phyloP scores from a whole-genome alignment of 2,888 invertebrate species.

The Podotricha telesiphe region DNA sequence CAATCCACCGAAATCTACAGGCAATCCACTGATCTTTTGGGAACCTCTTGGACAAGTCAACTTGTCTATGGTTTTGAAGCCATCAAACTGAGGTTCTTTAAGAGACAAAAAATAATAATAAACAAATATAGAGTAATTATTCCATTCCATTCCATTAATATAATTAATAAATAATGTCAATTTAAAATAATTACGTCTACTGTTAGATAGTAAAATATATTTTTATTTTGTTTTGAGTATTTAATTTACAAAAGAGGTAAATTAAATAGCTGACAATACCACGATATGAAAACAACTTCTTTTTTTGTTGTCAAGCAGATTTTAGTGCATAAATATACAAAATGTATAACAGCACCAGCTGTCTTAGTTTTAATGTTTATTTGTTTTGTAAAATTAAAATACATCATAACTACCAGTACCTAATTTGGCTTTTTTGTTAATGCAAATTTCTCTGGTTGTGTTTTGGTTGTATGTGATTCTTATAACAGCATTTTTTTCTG shows the following conservation, averaged over 20 bases:
- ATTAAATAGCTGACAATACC: background rate
- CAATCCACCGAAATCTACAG: constrained; percentile 82
- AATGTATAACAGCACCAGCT: constrained; percentile 31
- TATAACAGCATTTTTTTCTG: too few species aligned
- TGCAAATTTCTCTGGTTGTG: too few species aligned
- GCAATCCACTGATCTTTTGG: constrained; percentile 79
- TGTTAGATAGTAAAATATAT: background rate
- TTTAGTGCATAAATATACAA: constrained; percentile 31
- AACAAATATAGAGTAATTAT: constrained; percentile 12
- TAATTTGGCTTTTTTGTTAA: too few species aligned
- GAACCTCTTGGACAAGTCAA: constrained; percentile 66
- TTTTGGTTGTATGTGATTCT: too few species aligned
- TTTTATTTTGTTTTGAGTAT: background rate
- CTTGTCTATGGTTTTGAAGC: constrained; percentile 74
- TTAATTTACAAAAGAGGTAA: background rate
- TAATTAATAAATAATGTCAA: background rate
- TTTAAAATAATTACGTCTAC: background rate
- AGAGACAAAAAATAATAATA: constrained; percentile 37
- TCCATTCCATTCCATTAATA: background rate
- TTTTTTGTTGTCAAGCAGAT: constrained; percentile 47
- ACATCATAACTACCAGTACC: too few species aligned
- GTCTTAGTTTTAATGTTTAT: constrained; percentile 23
- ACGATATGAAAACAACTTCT: constrained; percentile 47
- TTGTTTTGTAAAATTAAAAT: background rate
- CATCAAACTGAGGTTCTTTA: constrained; percentile 68